Evolutionary conservation across 2,797 vertebrate genomes (phyloP), one percentile per base, ranked within the genome.

Genomic region (Streptopelia turtur): DNA sequence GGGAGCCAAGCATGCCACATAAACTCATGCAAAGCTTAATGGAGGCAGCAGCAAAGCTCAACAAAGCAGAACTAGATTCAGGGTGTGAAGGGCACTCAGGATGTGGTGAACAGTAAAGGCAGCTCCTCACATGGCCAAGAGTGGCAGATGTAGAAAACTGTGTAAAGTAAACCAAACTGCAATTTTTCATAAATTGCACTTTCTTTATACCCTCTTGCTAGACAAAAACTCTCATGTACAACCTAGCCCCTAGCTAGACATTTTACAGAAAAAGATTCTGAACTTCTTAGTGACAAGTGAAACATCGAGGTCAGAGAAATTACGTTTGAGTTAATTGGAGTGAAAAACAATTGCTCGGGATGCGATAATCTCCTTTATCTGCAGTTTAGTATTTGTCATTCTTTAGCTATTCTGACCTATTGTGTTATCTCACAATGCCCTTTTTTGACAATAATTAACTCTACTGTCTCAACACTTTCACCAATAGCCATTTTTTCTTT

Each of bases 271-370:
- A 65, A 72, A 12, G 1, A 22, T 50, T 68, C 60, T 55, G 16
- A 83, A 72, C 7, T 18, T 20, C 47, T 59, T 76, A 12, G 22
- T 93, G 63, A 49, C 35, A 76, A 66, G 31, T 2, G 3, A 82
- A 91, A 91, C 31, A 71, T 11, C 66, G 55, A 84, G 39, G 65
- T 89, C 68, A 80, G 56, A 64, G 59, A 47, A 79, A 53, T 66
- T 45, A 33, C 16, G 5, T 16, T 63, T 76, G 20, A 70, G 39
- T 82, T 87, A 90, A 84, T 25, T 94, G 43, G 21, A 89, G 71
- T 82, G 43, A 74, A 94, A 95, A 59, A 79, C 28, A 84, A 60
- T 82, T 89, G 28, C 7, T 53, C 3, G 4, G 52, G 43, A 80
- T 53, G 39, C 0, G 0, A 84, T 47, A 4, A 49, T 23, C 17